A percentile compares a stretch with the other conserved stretches of the same genome.
Conservation (phyloP, 2,888 invertebrate species). For the Trilocha varians region DNA sequence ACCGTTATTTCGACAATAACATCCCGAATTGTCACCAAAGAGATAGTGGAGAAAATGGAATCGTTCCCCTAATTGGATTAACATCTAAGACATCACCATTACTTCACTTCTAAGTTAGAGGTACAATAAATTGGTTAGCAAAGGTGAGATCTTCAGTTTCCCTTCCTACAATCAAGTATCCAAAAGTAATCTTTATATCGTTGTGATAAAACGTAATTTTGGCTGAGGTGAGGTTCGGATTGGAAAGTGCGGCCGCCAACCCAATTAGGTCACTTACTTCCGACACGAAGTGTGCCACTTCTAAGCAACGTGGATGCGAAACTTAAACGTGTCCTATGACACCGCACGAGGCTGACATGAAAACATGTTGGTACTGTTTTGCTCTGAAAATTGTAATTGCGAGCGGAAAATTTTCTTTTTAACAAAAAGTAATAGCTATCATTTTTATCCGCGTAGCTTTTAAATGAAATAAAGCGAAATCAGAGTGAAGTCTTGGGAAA, state of each 20-base stretch:
- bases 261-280: conserved; percentile 38
- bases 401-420: too few species aligned
- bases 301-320: conserved; percentile 6
- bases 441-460: too few species aligned
- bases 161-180: conserved; percentile 2
- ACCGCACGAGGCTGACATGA: not conserved
- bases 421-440: too few species aligned
- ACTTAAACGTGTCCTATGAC: conserved; percentile 9
- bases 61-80: conserved; percentile 36
- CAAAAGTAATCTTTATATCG: conserved; percentile 16
- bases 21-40: conserved; percentile 5
- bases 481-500: too few species aligned
- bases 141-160: conserved; percentile 24
- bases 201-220: conserved; percentile 14
- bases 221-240: conserved; percentile 10
- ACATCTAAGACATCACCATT: conserved; percentile 32
- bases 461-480: too few species aligned
- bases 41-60: conserved; percentile 31
- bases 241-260: conserved; percentile 26
- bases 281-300: conserved; percentile 23
- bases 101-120: conserved; percentile 32
- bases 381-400: too few species aligned
- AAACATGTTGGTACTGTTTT: too few species aligned
- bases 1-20: too few species aligned
- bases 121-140: conserved; percentile 34